These are phyloP conservation scores for Gephyroberyx darwinii DNA, from an alignment of 2,797 vertebrate species.

Conservation along the genomic window DNA sequence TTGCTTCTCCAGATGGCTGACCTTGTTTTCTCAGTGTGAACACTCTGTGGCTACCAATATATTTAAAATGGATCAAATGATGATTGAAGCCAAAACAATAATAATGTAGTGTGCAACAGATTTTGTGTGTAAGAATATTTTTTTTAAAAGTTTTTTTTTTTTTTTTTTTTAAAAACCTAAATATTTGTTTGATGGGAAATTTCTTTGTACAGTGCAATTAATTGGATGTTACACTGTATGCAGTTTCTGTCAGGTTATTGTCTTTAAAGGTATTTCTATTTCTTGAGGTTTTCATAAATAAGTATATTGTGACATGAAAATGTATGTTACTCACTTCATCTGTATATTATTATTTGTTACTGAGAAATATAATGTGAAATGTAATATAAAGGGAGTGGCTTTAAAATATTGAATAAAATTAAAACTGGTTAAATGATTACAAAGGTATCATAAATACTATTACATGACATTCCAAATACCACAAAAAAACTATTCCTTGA, in stretches of 20 bases:
- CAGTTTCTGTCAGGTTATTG: slow-evolving; percentile 12
- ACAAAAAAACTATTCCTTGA: not conserved
- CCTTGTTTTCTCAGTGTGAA: not conserved
- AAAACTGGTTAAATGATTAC: not conserved
- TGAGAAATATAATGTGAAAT: slow-evolving; percentile 45
- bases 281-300: slow-evolving; percentile 22
- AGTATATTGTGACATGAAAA: slow-evolving; percentile 27
- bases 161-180: slow-evolving; percentile 33
- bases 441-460: not conserved
- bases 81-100: slow-evolving; percentile 55
- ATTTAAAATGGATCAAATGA: slow-evolving; percentile 7
- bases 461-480: not conserved
- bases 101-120: slow-evolving; percentile 9
- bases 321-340: slow-evolving; percentile 16
- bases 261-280: slow-evolving; percentile 12
- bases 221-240: slow-evolving; percentile 32
- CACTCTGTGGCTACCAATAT: not conserved
- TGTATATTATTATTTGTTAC: slow-evolving; percentile 64
- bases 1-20: not conserved
- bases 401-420: slow-evolving; percentile 65
- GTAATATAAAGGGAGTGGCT: slow-evolving; percentile 70
- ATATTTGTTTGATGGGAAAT: slow-evolving; percentile 43
- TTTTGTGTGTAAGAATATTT: not conserved
- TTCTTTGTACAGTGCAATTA: slow-evolving; percentile 25
- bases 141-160: slow-evolving; percentile 41